Conservation (phyloP, 2,888 invertebrate species). For the Metellina segmentata region DNA sequence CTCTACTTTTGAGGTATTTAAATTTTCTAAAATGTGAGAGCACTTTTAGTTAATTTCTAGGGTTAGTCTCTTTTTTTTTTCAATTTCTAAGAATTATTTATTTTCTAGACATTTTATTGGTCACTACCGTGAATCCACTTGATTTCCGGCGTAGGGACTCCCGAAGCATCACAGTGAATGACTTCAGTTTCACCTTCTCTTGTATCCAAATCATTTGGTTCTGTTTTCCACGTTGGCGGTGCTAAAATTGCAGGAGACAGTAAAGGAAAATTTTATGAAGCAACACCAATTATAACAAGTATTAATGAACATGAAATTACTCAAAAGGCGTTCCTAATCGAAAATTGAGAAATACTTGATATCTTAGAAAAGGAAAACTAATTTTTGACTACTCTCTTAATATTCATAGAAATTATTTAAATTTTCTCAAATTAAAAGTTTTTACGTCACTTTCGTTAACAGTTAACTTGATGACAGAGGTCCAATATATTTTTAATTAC, state of each 20-base stretch:
- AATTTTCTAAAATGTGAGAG: no score
- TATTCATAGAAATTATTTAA: no score
- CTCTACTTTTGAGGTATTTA: no score
- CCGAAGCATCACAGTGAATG: conserved; percentile 73
- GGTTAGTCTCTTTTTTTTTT: no score
- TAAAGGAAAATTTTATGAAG: no score
- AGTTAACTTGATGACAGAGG: no score
- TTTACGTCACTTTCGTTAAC: no score
- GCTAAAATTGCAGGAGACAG: conserved; percentile 37
- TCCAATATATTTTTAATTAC: no score
- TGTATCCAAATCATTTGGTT: conserved; percentile 73
- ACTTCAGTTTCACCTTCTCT: conserved; percentile 47
- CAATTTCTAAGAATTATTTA: neutral
- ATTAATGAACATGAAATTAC: neutral
- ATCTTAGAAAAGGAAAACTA: no score
- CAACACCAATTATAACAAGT: neutral
- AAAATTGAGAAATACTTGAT: neutral
- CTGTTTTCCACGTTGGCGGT: conserved; percentile 77
- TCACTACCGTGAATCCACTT: conserved; percentile 74
- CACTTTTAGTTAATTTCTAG: no score
- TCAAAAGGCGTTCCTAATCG: neutral
- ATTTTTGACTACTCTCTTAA: no score
- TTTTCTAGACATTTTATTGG: neutral
- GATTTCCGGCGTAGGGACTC: conserved; percentile 75
- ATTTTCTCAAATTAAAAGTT: no score